Base-by-base conservation (phyloP, 2,797 vertebrate species). In the Chelidonichthys spinosus region DNA sequence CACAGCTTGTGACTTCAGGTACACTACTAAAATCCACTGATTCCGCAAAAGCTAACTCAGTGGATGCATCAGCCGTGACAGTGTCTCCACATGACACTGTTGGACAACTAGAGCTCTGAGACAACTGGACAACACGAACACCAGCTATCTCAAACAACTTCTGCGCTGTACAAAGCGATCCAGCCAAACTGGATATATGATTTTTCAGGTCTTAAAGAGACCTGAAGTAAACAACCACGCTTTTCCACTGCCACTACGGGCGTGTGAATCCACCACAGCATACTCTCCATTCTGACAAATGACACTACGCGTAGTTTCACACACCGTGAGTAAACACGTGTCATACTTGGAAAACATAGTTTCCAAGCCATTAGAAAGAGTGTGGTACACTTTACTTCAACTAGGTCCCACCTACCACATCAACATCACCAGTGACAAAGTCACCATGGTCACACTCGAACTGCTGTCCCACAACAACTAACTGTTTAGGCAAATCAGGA, bases 401-500 rank as follows among this genome's bases (percentile, higher is more conserved):
- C 11, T 5, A 11, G 17, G 25, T 55, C 33, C 13, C 7, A 2
- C 39, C 11, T 11, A 17, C 17, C 8, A 58, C 17, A 39, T 37
- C 11, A 4, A 37, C 55, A 5, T 10, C 35, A 5, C 25, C 25
- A 32, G n/a, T 6, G 2, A 63, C 47, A 52, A 1, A 65, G 47
- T 50, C 37, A 43, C 39, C 63, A 17, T 40, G 17, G 10, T 66
- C 5, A 54, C 40, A 66, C 63, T 13, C 6, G 42, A 54, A 66
- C 6, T 33, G 52, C 7, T 66, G 49, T 33, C 63, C 63, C 32
- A 53, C 63, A 54, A 53, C 32, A 53, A 39, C 13, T 1, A 49
- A 17, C 50, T 40, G 15, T 42, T 52, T 53, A 0, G 49, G 49
- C 18, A 66, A 42, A 25, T 66, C 36, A 5, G 63, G 25, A 53